phyloP scores from a whole-genome alignment of 2,797 vertebrate genomes.

The Argentina silus region DNA sequence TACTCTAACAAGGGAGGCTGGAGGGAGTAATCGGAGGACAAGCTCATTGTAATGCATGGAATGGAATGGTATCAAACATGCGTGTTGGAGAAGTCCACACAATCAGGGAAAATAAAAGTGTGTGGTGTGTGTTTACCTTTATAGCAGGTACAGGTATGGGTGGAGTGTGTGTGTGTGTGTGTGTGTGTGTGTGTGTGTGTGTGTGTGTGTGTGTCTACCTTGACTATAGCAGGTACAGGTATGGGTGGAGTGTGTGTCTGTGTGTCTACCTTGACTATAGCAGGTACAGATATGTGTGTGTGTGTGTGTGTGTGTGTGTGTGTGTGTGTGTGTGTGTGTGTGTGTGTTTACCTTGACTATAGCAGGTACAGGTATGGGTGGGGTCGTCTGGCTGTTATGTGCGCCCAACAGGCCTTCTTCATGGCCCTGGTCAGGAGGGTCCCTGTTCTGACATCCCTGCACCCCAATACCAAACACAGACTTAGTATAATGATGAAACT shows the following conservation, averaged over 20 bases:
- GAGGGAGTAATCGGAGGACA: too few species aligned
- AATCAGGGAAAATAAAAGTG: too few species aligned
- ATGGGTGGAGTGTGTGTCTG: too few species aligned
- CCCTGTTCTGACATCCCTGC: constrained; percentile 73
- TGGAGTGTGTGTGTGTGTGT: neutral
- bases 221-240: too few species aligned
- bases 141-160: too few species aligned
- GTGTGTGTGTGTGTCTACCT: too few species aligned
- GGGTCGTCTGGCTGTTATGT: constrained; percentile 69
- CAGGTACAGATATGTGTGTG: neutral
- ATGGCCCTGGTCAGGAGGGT: constrained; percentile 72
- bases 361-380: constrained; percentile 75
- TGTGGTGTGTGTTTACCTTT: too few species aligned
- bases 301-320: neutral
- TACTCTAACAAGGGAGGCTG: too few species aligned
- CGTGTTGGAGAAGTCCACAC: too few species aligned
- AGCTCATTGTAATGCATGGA: too few species aligned
- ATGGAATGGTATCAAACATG: too few species aligned
- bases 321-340: neutral
- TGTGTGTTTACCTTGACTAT: constrained; percentile 85
- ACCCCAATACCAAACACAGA: constrained; percentile 24
- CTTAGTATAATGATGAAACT: neutral
- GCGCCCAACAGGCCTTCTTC: constrained; percentile 78
- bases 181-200: neutral
- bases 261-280: too few species aligned